These are phyloP conservation scores for Eueides isabella DNA, from an alignment of 1,140 invertebrate species.

Conservation along the genomic window DNA sequence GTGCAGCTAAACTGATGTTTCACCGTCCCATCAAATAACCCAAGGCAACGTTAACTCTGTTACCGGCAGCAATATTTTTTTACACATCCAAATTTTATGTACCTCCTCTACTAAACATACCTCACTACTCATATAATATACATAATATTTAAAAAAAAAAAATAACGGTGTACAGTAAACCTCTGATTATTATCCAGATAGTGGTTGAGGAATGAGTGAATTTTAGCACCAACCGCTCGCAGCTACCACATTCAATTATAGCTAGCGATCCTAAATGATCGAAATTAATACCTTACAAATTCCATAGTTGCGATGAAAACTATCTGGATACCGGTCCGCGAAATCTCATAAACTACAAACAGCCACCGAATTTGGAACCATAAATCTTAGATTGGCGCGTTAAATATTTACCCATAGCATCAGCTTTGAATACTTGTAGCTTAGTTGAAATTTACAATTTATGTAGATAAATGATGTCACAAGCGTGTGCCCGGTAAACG, in stretches of 20 bases:
- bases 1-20: no score
- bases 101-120: no score
- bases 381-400: slow-evolving; percentile 25
- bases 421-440: slow-evolving; percentile 17
- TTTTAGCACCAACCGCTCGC: slow-evolving; percentile 31
- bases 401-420: slow-evolving; percentile 10
- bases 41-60: no score
- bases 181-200: neutral
- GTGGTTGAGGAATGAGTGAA: neutral
- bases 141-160: no score
- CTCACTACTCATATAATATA: neutral
- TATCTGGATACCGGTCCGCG: slow-evolving; percentile 1
- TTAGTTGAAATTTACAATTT: slow-evolving; percentile 8
- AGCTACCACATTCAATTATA: slow-evolving; percentile 55
- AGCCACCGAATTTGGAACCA: neutral
- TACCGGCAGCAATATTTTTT: no score
- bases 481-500: no score
- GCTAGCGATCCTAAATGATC: slow-evolving; percentile 2
- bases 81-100: no score
- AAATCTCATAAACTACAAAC: slow-evolving; percentile 21
- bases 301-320: slow-evolving; percentile 24
- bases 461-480: no score
- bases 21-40: no score
- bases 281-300: slow-evolving; percentile 53
- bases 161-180: no score